Evolutionary conservation across 2,888 invertebrate species (phyloP).

Genomic region (Lepas anatifera): DNA sequence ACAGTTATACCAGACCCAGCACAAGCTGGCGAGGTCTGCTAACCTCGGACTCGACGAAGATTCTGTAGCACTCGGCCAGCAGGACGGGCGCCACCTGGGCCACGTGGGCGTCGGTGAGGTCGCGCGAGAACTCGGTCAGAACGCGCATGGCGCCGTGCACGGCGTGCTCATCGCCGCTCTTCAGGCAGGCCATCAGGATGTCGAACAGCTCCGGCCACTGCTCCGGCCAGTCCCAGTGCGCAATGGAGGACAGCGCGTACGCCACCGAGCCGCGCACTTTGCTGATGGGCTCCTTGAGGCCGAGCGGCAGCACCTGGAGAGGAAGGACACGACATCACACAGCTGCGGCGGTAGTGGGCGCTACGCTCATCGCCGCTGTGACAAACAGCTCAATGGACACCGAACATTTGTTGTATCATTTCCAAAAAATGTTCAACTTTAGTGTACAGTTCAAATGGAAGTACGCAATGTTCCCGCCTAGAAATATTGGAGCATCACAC

Average conservation of each 20-base stretch:
- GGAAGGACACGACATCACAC: too few relatives aligned
- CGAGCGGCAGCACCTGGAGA: constrained; percentile 1
- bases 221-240: constrained; percentile 59
- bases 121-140: constrained; percentile 52
- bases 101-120: constrained; percentile 50
- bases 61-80: constrained; percentile 54
- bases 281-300: neutral
- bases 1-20: too few relatives aligned
- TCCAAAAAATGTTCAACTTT: too few relatives aligned
- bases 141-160: constrained; percentile 61
- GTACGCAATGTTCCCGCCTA: too few relatives aligned
- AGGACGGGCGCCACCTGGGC: constrained; percentile 53
- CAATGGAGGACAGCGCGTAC: constrained; percentile 55
- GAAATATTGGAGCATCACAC: too few relatives aligned
- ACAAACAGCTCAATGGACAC: too few relatives aligned
- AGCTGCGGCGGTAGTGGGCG: too few relatives aligned
- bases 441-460: too few relatives aligned
- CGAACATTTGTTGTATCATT: too few relatives aligned
- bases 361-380: too few relatives aligned
- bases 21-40: too few relatives aligned
- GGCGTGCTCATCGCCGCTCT: constrained; percentile 34
- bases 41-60: constrained; percentile 48
- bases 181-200: constrained; percentile 43
- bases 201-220: constrained; percentile 56
- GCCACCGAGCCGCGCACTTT: constrained; percentile 51